These are phyloP conservation scores for Leptinotarsa undecemlineata DNA, from an alignment of 1,140 invertebrate genomes.

Conservation along the genomic window DNA sequence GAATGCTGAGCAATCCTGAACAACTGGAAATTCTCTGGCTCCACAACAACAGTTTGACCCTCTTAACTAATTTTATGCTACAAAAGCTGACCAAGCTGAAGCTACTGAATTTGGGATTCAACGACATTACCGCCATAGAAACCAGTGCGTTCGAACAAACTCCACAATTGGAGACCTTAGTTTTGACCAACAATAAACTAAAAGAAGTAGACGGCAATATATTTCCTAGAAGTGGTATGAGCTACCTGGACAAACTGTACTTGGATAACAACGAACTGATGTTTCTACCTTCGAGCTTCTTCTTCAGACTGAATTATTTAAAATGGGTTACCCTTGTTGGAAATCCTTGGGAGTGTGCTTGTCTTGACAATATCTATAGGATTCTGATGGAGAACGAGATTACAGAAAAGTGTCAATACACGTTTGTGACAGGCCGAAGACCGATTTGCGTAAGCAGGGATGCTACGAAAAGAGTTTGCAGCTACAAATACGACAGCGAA, in stretches of 20 bases:
- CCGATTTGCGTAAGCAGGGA: slow-evolving; percentile 31
- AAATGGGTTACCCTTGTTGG: slow-evolving; percentile 30
- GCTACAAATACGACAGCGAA: slow-evolving; percentile 16
- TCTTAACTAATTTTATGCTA: slow-evolving; percentile 27
- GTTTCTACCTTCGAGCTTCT: slow-evolving; percentile 31
- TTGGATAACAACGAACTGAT: slow-evolving; percentile 32
- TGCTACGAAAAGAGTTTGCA: slow-evolving; percentile 16
- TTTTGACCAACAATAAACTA: slow-evolving; percentile 29
- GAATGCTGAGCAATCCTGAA: slow-evolving; percentile 9
- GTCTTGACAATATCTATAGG: slow-evolving; percentile 26
- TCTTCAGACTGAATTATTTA: slow-evolving; percentile 24
- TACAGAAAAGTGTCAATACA: slow-evolving; percentile 26
- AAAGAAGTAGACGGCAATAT: slow-evolving; percentile 18
- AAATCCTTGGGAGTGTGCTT: slow-evolving; percentile 40
- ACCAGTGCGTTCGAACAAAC: slow-evolving; percentile 24
- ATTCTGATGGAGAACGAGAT: slow-evolving; percentile 31
- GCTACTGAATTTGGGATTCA: slow-evolving; percentile 31
- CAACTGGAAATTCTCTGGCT: slow-evolving; percentile 27
- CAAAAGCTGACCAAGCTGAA: slow-evolving; percentile 29
- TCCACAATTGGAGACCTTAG: slow-evolving; percentile 21
- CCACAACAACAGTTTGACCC: slow-evolving; percentile 28
- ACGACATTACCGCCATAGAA: slow-evolving; percentile 27
- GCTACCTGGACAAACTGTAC: slow-evolving; percentile 23
- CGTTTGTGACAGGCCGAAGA: slow-evolving; percentile 28
- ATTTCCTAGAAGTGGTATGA: slow-evolving; percentile 26